Evolutionary conservation across 2,113 vertebrate genomes (phyloP).

Genomic region (Chlamydotis undulata): DNA sequence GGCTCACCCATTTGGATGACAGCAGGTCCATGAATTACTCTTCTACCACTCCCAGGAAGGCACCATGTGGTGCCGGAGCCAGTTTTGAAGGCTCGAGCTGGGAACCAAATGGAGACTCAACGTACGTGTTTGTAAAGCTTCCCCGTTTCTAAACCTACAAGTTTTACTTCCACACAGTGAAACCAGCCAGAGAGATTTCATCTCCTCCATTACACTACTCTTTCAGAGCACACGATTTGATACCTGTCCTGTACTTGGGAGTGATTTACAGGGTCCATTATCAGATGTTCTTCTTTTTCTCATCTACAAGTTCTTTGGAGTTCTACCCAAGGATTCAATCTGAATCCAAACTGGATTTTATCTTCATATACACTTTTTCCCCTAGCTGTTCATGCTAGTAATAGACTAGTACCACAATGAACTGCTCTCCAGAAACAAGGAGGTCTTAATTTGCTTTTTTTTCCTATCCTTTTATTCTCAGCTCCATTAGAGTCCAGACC

Average conservation of each 20-base stretch:
- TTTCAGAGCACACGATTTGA: neutral
- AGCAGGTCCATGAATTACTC: neutral
- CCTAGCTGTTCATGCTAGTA: neutral
- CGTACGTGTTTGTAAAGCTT: accelerated
- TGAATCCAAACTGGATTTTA: neutral
- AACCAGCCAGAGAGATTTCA: neutral
- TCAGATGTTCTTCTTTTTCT: neutral
- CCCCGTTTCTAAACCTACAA: neutral
- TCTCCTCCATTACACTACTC: neutral
- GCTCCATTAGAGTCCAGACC: neutral
- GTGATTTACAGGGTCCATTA: neutral
- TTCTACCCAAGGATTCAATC: neutral
- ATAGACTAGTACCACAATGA: neutral
- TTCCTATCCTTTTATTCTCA: neutral
- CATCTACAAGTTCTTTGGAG: neutral
- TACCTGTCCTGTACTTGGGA: neutral
- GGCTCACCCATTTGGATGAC: neutral
- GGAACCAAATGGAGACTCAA: neutral
- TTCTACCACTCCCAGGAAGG: neutral
- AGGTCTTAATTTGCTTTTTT: neutral
- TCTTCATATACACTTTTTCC: neutral
- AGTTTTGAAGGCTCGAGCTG: neutral
- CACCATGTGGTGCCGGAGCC: accelerated
- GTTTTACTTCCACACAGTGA: neutral
- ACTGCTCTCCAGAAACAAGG: neutral